Percentiles rank a stretch among this genome's conserved stretches.
Evolutionary conservation across 2,888 invertebrate species (phyloP).

Genomic region (Abrostola tripartita): DNA sequence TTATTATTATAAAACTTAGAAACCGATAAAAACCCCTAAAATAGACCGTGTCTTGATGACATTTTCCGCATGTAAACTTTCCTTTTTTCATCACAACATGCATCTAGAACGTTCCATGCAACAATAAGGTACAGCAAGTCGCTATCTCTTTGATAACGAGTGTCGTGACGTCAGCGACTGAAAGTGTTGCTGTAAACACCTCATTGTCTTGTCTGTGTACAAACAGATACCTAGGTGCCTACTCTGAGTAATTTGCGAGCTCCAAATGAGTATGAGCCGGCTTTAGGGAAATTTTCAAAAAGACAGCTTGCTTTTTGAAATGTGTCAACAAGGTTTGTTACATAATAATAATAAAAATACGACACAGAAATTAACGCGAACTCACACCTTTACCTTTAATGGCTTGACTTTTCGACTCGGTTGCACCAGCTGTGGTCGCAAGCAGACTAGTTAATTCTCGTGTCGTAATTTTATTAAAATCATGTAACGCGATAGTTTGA

Average conservation of each 20-base stretch:
- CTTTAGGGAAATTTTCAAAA: neutral
- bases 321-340: neutral
- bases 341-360: too few species aligned
- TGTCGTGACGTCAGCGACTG: slow-evolving; percentile 51
- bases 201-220: slow-evolving; percentile 46
- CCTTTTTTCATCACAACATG: neutral
- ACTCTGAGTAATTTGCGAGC: slow-evolving; percentile 9
- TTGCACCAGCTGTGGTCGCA: too few species aligned
- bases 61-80: neutral
- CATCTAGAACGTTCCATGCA: slow-evolving; percentile 27
- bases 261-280: neutral
- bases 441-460: too few species aligned
- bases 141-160: slow-evolving; percentile 47
- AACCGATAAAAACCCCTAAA: too few species aligned
- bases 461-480: neutral
- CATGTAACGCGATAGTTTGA: too few species aligned
- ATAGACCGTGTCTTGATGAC: neutral
- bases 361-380: too few species aligned
- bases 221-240: slow-evolving; percentile 15
- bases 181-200: slow-evolving; percentile 51
- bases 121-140: slow-evolving; percentile 14
- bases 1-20: too few species aligned
- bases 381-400: too few species aligned
- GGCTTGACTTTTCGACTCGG: too few species aligned
- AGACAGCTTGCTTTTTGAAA: neutral